Conservation (phyloP, 1,140 invertebrate genomes). For the Brachionus sp. region DNA sequence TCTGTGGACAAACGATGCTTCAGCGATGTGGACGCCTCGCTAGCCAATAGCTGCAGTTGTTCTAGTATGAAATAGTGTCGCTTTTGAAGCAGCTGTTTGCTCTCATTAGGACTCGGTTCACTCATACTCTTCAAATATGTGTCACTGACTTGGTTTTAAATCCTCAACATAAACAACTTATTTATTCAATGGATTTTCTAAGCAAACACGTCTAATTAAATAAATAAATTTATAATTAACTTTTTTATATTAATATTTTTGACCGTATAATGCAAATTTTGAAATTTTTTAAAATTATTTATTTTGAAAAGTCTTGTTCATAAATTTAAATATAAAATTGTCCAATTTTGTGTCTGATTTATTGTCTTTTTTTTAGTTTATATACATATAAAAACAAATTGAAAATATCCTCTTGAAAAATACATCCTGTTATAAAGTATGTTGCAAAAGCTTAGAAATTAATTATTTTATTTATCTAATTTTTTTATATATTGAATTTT, state of each 20-base stretch:
- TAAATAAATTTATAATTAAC: neutral
- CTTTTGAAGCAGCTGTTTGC: constrained; percentile 7
- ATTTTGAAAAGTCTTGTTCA: too few species aligned
- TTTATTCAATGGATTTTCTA: neutral
- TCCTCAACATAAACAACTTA: neutral
- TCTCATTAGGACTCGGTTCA: neutral
- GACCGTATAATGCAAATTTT: too few species aligned
- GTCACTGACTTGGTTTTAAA: neutral
- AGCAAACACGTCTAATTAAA: neutral
- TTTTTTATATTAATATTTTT: neutral
- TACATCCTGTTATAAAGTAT: too few species aligned
- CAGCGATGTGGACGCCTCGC: neutral
- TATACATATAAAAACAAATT: too few species aligned
- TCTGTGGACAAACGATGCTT: constrained; percentile 19
- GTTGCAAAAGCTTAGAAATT: too few species aligned
- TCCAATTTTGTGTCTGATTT: too few species aligned
- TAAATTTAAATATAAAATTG: too few species aligned
- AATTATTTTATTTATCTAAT: too few species aligned
- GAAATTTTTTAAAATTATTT: too few species aligned
- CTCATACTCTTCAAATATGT: neutral
- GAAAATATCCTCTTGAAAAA: too few species aligned
- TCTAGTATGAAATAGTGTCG: constrained; percentile 24
- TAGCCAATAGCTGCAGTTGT: neutral
- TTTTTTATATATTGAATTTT: too few species aligned
- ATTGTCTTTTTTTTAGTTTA: too few species aligned